phyloP scores from a whole-genome alignment of 2,113 vertebrate species.

The Dolichotis patagonum region DNA sequence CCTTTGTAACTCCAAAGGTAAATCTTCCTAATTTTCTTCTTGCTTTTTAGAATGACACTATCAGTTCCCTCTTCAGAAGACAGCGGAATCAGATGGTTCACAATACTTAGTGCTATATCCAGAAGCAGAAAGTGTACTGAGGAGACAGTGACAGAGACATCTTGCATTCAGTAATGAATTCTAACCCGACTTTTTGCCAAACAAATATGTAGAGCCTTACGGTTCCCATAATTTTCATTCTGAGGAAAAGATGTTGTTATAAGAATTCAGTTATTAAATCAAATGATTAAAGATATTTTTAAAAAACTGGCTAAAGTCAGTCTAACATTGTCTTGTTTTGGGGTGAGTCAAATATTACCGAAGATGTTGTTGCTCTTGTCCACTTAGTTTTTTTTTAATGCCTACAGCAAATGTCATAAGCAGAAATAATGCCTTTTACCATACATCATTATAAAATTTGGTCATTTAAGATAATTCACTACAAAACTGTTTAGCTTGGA shows the following conservation, averaged over 20 bases:
- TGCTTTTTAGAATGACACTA: background rate
- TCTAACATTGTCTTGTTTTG: background rate
- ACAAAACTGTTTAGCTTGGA: constrained; percentile 39
- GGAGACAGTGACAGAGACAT: background rate
- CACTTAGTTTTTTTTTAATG: constrained; percentile 45
- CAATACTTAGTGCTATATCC: background rate
- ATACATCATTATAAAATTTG: constrained; percentile 53
- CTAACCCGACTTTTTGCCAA: background rate
- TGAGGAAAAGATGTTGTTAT: background rate
- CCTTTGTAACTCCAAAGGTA: background rate
- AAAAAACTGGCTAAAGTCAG: background rate
- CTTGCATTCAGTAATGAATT: background rate
- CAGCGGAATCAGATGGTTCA: background rate
- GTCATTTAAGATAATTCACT: background rate
- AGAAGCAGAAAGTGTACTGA: background rate
- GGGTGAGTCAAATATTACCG: background rate
- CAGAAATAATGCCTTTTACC: constrained; percentile 45
- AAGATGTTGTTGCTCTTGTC: background rate
- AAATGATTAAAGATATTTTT: constrained; percentile 25
- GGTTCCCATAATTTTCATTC: background rate
- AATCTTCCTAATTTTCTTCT: background rate
- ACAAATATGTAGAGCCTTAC: background rate
- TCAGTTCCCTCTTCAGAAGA: background rate
- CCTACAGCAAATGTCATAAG: constrained; percentile 56
- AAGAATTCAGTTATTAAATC: background rate